Percentiles rank a stretch among this genome's conserved stretches.
phyloP scores from a whole-genome alignment of 2,113 vertebrate genomes.

The Phocoena sinus region DNA sequence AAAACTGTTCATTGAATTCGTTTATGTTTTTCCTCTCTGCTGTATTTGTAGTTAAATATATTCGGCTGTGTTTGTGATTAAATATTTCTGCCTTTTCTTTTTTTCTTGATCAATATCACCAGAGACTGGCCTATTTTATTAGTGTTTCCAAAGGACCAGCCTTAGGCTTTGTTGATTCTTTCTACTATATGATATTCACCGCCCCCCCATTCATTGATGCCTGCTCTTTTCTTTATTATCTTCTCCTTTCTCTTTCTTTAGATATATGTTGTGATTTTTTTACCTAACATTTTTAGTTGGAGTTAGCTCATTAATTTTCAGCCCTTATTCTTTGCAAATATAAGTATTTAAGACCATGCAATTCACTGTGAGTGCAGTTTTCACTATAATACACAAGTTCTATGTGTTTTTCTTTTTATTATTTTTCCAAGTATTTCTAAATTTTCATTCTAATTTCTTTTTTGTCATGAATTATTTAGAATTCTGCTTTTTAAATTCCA shows the following conservation, averaged over 20 bases:
- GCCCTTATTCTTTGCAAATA: neutral
- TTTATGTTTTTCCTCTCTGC: neutral
- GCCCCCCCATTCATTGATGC: neutral
- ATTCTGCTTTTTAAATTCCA: constrained; percentile 1
- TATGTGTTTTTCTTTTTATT: neutral
- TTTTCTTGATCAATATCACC: neutral
- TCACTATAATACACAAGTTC: neutral
- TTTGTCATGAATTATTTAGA: neutral
- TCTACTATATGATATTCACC: neutral
- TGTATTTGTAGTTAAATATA: neutral
- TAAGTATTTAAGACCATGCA: neutral
- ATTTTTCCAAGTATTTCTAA: neutral
- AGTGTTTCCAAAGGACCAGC: neutral
- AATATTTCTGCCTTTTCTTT: neutral
- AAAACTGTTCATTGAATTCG: neutral
- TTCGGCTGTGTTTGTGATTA: neutral
- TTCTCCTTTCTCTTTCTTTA: neutral
- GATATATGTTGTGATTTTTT: neutral
- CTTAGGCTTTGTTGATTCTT: neutral
- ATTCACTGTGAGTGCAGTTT: neutral
- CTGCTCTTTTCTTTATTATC: neutral
- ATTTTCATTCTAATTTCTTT: neutral
- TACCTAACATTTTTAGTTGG: neutral
- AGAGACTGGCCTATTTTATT: neutral
- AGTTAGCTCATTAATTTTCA: neutral